Base-by-base conservation (phyloP, 2,888 invertebrate genomes). In the Ypsolopha sequella region DNA sequence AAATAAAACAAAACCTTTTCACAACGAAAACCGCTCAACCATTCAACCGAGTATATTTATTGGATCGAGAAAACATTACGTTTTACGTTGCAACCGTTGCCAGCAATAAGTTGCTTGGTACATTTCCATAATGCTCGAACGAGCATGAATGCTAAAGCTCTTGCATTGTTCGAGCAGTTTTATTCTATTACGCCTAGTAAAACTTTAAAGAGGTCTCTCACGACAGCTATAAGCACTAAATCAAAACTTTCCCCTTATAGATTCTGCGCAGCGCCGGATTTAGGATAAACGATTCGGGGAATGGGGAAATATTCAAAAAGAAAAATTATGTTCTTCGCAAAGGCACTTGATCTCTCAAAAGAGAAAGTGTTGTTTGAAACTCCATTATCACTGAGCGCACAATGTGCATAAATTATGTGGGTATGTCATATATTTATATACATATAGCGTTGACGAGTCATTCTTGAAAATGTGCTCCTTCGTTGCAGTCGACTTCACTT, bases 201-300 rank as follows among this genome's bases (percentile, higher is more conserved):
- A 82, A 84, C 72, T 82, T 82, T 80, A 77, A 81, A 81, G 80
- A 80, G 79, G 76, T 66, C 67, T 70, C 70, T 66, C 66, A 59
- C 67, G 77, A 76, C 77, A 76, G 79, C 76, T 79, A 82, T 82
- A 80, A 80, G 81, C 77, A 77, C 75, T 82, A 80, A 80, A 79
- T 80, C 77, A 79, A 74, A 82, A 81, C 79, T 80, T 76, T 62
- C 60, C 76, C 68, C 76, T 80, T 76, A 76, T 72, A 71, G 67
- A 74, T 71, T 24, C 2, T 24, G 24, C 4, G 24, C 24, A 24
- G 24, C 24, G 24, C 24, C 4, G 24, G 24, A 24, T 24, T 24
- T 24, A 24, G 24, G 24, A 24, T 24, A 24, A 24, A 24, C 24
- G 24, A 24, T 24, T 24, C 24, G 24, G 4, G 2, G 24, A 24